Percentiles rank a stretch among this genome's conserved stretches.
Evolutionary conservation across 2,797 vertebrate genomes (phyloP).

Genomic region (Muscicapa striata): DNA sequence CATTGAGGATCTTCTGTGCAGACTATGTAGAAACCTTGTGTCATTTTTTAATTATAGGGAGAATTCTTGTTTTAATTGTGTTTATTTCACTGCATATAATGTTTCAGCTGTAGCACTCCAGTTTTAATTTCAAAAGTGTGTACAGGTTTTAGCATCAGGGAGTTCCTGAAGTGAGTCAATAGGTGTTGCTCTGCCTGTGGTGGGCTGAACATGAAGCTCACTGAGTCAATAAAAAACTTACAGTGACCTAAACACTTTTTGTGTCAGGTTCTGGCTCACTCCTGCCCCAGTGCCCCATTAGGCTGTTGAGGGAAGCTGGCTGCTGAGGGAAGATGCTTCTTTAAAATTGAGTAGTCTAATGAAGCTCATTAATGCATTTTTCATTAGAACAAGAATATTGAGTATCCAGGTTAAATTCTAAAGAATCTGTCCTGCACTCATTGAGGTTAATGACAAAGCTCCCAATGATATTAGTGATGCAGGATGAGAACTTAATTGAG

Average conservation of each 20-base stretch:
- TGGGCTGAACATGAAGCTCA: neutral
- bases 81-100: neutral
- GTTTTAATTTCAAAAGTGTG: neutral
- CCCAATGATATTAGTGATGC: conserved; percentile 37
- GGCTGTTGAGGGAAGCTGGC: neutral
- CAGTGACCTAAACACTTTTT: neutral
- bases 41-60: conserved; percentile 34
- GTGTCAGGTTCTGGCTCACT: neutral
- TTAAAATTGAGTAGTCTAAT: conserved; percentile 35
- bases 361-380: conserved; percentile 65
- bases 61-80: neutral
- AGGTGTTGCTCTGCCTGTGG: neutral
- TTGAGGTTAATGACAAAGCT: conserved; percentile 62
- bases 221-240: neutral
- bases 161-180: conserved; percentile 6
- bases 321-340: conserved; percentile 22
- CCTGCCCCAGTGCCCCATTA: conserved; percentile 5
- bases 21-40: neutral
- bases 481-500: conserved; percentile 61
- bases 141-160: neutral
- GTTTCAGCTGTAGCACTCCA: neutral
- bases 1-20: neutral
- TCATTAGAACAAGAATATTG: conserved; percentile 59
- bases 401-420: conserved; percentile 60
- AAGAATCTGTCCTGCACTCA: conserved; percentile 35